Evolutionary conservation across 2,113 vertebrate species (phyloP), one percentile per base, ranked within the genome.

Genomic region (Solenodon paradoxus): DNA sequence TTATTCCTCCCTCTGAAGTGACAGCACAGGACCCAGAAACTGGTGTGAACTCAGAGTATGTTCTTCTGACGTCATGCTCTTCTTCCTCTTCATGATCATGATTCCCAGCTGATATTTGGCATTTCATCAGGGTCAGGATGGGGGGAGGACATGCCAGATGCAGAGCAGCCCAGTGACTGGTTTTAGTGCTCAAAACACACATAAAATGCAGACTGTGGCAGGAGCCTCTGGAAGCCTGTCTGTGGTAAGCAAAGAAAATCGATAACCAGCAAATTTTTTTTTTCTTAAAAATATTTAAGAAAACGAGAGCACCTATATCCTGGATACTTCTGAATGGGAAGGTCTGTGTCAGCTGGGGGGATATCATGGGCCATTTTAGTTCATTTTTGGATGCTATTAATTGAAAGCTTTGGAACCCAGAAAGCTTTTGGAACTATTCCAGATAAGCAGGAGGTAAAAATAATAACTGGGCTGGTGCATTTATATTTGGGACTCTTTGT

Each of bases 381-480:
- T 96, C 72, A 93, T 83, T 96, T 97, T 96, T 97, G 96, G 97
- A 97, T 98, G 96, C 90, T 91, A 95, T 98, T 97, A 96, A 97
- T 97, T 95, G 96, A 79, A 82, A 97, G 94, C 97, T 97, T 92
- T 82, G 92, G 81, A 97, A 92, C 96, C 95, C 96, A 97, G 97
- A 90, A 96, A 95, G 16, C 12, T 95, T 97, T 42, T 79, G 85
- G 40, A 97, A 96, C 90, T n/a, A 88, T 79, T 90, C 40, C 75
- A 72, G 61, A 75, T 92, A 86, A 91, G 24, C 59, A 66, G 32
- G 55, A 82, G 49, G 63, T 68, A 28, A 90, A 87, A 92, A 26
- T 88, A 92, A 87, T 71, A 78, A 45, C 5, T 71, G 63, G 20
- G 7, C 32, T 57, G 26, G 16, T 71, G 53, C 2, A 4, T 17